Percentiles rank a stretch among this genome's conserved stretches.
These are phyloP conservation scores for Boloria selene DNA, from an alignment of 2,888 invertebrate genomes.

Conservation along the genomic window DNA sequence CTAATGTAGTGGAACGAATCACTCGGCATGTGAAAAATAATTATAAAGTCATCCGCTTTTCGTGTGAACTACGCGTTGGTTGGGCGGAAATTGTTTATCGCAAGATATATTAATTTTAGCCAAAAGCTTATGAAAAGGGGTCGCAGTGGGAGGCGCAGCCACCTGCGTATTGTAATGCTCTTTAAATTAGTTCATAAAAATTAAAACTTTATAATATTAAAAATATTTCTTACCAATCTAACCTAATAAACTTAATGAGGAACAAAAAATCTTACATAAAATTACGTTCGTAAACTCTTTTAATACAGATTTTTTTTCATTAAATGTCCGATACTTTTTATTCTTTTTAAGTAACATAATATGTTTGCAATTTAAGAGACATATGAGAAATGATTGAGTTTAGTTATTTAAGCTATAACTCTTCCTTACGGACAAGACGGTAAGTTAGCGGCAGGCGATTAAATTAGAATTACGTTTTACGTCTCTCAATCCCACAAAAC, in stretches of 20 bases:
- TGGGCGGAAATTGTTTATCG: constrained; percentile 62
- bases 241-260: too few species aligned
- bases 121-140: constrained; percentile 29
- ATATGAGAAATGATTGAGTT: not conserved
- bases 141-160: constrained; percentile 33
- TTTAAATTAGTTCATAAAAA: not conserved
- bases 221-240: too few species aligned
- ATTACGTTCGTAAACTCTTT: too few species aligned
- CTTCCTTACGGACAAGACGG: constrained; percentile 24
- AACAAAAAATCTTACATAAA: too few species aligned
- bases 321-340: too few species aligned
- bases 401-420: constrained; percentile 20
- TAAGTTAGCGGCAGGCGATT: constrained; percentile 35
- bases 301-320: too few species aligned
- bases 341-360: too few species aligned
- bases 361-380: too few species aligned
- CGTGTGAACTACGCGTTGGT: constrained; percentile 60
- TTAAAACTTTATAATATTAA: too few species aligned
- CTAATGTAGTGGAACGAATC: constrained; percentile 76
- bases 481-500: constrained; percentile 61
- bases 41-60: constrained; percentile 68
- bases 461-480: constrained; percentile 45
- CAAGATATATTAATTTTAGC: constrained; percentile 28
- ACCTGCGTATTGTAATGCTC: constrained; percentile 29
- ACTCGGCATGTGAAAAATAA: constrained; percentile 73